phyloP scores from a whole-genome alignment of 30 jellyfish, hydroid and myxozoan genomes.

The Turritopsis dohrnii region DNA sequence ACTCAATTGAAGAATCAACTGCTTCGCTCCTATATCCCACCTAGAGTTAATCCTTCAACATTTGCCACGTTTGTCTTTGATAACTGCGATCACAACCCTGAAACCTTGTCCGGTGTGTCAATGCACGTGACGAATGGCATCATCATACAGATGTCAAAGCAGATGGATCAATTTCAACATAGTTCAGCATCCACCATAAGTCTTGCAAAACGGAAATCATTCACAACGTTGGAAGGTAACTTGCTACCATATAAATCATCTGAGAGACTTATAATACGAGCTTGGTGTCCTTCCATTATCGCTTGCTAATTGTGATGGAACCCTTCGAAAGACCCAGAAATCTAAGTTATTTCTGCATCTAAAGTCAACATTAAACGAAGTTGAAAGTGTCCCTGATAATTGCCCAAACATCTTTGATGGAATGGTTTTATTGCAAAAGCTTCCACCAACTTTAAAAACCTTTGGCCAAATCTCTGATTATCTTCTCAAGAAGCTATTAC shows the following conservation, averaged over 20 bases:
- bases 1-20: not conserved
- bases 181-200: not conserved
- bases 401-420: no score
- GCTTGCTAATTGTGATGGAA: not conserved
- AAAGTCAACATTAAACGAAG: no score
- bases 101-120: slow-evolving; percentile 3
- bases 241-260: not conserved
- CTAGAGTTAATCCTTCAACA: not conserved
- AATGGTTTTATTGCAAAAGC: no score
- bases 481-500: no score
- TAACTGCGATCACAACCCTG: slow-evolving; percentile 15
- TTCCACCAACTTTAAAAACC: no score
- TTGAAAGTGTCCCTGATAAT: no score
- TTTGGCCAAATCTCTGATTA: no score
- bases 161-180: not conserved
- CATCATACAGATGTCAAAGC: not conserved
- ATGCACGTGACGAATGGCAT: slow-evolving; percentile 28
- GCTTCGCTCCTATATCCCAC: not conserved
- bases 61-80: slow-evolving; percentile 26
- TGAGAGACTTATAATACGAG: not conserved
- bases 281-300: not conserved
- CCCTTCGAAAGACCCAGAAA: no score
- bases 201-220: not conserved
- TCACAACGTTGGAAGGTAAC: not conserved
- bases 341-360: no score